Base-by-base conservation (phyloP, 2,113 vertebrate species). In the Oncorhynchus mykiss region DNA sequence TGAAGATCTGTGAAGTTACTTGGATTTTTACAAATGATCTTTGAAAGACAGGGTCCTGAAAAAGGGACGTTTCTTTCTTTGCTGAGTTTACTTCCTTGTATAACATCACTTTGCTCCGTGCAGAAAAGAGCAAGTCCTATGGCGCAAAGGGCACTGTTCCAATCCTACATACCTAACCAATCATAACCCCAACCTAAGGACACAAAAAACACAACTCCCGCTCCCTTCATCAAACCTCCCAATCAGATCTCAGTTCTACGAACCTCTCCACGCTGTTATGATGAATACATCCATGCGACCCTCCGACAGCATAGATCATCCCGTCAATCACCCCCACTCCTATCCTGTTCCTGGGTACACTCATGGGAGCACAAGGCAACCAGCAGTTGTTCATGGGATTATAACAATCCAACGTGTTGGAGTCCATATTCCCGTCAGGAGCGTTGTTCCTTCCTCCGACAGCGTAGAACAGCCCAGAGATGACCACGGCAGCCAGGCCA, bases 351-450 rank as follows among this genome's bases (percentile, higher is more conserved):
- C 97, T 91, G 0, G 97, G 95, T 0, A 97, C 94, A 0, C 95
- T 97, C 96, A 98, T 97, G 7, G 96, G 89, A 0, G 96, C 91
- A 0, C 97, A 98, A 0, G 95, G 95, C 0, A 95, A 92, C 97
- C 97, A 99, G 74, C 91, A 94, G 88, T 98, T 95, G 86, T 95
- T 98, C 94, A 99, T 96, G 45, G 97, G 97, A 77, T 98, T 98
- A 88, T 97, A 98, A 73, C 96, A 97, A 71, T 98, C 97, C 78
- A 98, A 78, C 2, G 96, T 91, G 0, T 87, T 95, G 0, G 97
- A 97, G 88, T 98, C 97, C 84, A 94, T 96, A 90, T 98, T 98
- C 13, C 97, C 96, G 0, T 97, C 96, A 0, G 96, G 96, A 0
- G 96, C 95, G 6, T 98, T 99, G 78, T 99, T 99, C 5, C 97